Conservation (phyloP, 2,113 vertebrate species). For the Sylvietta virens region DNA sequence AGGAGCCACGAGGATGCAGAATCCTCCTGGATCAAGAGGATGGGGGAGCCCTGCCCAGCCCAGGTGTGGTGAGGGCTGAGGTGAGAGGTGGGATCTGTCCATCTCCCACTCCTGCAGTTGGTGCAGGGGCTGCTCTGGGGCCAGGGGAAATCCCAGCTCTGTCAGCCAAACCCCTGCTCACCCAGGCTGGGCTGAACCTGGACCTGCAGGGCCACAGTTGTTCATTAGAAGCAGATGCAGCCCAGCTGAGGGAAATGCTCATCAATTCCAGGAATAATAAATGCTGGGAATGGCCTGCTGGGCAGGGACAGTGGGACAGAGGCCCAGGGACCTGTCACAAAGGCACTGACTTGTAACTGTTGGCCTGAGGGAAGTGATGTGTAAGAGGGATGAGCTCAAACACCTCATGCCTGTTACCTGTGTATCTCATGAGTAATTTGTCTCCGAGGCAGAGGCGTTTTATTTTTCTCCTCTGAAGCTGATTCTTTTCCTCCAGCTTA, state of each 20-base stretch:
- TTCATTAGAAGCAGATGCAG: not conserved
- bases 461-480: not conserved
- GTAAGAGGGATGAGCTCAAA: not conserved
- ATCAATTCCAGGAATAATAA: not conserved
- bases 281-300: not conserved
- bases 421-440: conserved; percentile 4
- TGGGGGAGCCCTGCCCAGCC: not conserved
- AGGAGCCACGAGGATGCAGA: accelerated
- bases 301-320: not conserved
- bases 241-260: not conserved
- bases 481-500: not conserved
- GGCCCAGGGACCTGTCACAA: not conserved
- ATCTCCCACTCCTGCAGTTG: accelerated
- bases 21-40: accelerated
- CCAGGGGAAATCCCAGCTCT: not conserved
- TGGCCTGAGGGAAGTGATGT: conserved; percentile 22
- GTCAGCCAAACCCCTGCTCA: not conserved
- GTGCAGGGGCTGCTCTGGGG: not conserved
- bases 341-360: not conserved
- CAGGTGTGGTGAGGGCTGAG: not conserved
- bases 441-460: not conserved
- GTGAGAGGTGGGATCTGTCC: not conserved
- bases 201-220: not conserved
- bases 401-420: not conserved
- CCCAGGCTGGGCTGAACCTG: not conserved